phyloP scores from a whole-genome alignment of 2,797 vertebrate genomes.

The Propithecus deckenii region DNA sequence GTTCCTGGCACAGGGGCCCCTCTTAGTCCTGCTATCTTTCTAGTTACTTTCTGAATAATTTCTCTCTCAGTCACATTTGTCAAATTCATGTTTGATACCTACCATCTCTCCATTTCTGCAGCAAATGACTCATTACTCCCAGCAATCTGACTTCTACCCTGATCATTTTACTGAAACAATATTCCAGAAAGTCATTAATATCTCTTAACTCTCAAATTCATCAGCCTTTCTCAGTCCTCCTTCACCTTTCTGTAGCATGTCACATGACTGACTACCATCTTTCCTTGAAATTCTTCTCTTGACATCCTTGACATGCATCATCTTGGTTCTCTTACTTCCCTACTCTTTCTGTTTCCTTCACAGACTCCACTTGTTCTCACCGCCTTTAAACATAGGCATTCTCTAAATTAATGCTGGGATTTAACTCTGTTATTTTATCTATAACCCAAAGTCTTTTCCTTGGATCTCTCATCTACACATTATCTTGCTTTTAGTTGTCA shows the following conservation, averaged over 20 bases:
- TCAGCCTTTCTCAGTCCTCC: background rate
- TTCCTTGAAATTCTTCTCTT: conserved; percentile 21
- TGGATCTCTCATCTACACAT: background rate
- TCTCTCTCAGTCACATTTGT: conserved; percentile 12
- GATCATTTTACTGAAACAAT: background rate
- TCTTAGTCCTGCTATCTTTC: background rate
- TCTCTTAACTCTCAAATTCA: conserved; percentile 8
- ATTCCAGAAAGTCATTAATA: background rate
- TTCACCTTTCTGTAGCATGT: background rate
- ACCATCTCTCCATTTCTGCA: background rate
- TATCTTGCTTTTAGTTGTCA: conserved; percentile 31
- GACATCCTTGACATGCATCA: background rate
- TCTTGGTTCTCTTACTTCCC: background rate
- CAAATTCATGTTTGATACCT: background rate
- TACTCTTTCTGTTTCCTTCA: background rate
- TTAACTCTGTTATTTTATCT: conserved; percentile 10
- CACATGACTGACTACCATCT: background rate
- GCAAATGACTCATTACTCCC: background rate
- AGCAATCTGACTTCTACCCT: background rate
- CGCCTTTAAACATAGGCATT: background rate
- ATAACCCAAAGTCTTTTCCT: background rate
- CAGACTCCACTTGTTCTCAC: background rate
- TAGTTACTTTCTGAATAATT: background rate
- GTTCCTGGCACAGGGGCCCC: background rate
- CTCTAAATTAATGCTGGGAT: background rate